Base-by-base conservation (phyloP, 2,888 invertebrate genomes). In the Metalampra italica region DNA sequence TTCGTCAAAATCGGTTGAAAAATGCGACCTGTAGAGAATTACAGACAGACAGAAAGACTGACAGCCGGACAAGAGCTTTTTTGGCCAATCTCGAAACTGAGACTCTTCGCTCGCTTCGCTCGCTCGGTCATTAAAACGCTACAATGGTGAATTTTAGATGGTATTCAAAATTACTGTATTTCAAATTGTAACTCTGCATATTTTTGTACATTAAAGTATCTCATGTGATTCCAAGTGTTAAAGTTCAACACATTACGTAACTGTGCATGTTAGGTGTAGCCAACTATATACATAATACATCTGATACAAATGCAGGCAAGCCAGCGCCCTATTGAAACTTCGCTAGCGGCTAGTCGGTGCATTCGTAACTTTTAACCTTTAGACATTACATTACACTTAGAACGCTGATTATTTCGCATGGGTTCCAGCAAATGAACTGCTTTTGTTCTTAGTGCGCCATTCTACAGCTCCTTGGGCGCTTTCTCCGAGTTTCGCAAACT, bases 331-430 rank as follows among this genome's bases (percentile, higher is more conserved):
- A 63, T 59, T 60, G 60, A 57, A 52, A 46, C 60, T 59, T 57
- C 59, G 59, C 60, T 22, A 22, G 22, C 22, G 59, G 59, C 60
- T 22, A 22, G 22, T 5, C 62, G 59, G 56, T 73, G 75, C 74
- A 71, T 74, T 71, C 73, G 60, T 81, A 78, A 81, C 80, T 71
- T 84, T 82, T 84, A 81, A 84, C 83, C 84, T 84, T 84, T 83
- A 77, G n/a, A n/a, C 78, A 72, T 82, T 73, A 82, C 84, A 84
- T 87, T 84, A 83, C 69, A 75, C 70, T 74, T 61, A 62, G 69
- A 69, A 68, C 73, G 75, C 75, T 79, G 80, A 82, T 82, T 82
- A 86, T 82, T 78, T 78, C 72, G 71, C 77, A 68, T 69, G 77
- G 77, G 75, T 79, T 78, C 75, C 64, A 79, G 73, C 73, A 83